These are phyloP conservation scores for Drosophila infuscata DNA, from an alignment of 2,888 invertebrate species.

Conservation along the genomic window DNA sequence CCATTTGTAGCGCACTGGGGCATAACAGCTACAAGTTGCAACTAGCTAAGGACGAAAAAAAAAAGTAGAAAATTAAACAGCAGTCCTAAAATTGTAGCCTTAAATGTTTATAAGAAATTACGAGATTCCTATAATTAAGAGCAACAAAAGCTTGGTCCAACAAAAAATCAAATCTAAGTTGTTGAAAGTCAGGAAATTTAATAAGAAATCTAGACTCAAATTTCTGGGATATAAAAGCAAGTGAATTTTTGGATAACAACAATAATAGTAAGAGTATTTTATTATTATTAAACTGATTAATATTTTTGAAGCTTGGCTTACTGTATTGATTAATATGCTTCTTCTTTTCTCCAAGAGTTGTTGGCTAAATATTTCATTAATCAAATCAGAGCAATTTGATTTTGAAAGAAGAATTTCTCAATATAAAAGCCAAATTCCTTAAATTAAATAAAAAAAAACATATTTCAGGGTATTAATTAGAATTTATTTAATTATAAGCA, in stretches of 20 bases:
- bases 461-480: background rate
- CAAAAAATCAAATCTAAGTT: background rate
- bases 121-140: background rate
- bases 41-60: background rate
- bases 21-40: background rate
- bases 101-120: too few species aligned
- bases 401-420: background rate
- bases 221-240: rapidly evolving
- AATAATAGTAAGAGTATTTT: background rate
- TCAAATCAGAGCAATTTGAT: too few species aligned
- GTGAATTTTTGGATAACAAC: background rate
- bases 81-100: background rate
- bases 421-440: rapidly evolving
- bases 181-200: background rate
- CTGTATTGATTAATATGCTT: background rate
- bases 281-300: background rate
- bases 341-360: background rate
- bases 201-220: rapidly evolving
- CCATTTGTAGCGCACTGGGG: background rate
- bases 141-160: background rate
- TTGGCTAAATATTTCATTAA: constrained; percentile 27
- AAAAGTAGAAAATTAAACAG: background rate
- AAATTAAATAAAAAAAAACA: too few species aligned
- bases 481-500: background rate
- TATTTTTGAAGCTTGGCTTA: background rate